phyloP scores from a whole-genome alignment of 2,113 vertebrate species.

The Tringa solitaria region DNA sequence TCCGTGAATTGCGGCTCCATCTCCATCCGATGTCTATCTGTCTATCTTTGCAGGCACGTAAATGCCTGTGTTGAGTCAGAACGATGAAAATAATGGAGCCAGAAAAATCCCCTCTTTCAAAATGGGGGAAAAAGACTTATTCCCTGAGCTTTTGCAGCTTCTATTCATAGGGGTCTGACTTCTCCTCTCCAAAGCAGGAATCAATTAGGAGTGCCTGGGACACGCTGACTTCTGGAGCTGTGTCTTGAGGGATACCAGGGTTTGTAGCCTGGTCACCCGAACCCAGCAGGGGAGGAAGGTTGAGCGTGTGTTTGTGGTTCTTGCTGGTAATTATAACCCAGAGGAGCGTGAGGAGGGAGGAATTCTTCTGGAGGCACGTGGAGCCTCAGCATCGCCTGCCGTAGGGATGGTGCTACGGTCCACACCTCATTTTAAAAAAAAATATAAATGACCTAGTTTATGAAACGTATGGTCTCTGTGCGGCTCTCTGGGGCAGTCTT shows the following conservation, averaged over 20 bases:
- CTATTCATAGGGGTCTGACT: background rate
- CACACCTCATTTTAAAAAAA: background rate
- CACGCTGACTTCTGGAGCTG: background rate
- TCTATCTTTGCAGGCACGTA: background rate
- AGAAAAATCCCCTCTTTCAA: background rate
- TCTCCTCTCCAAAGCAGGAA: background rate
- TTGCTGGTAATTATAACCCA: background rate
- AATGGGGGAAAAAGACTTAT: background rate
- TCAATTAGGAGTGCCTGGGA: background rate
- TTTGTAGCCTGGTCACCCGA: background rate
- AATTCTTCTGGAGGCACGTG: background rate
- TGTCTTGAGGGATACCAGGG: background rate
- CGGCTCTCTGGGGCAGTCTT: background rate
- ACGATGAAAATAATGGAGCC: background rate
- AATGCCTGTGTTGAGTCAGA: background rate
- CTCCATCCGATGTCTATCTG: background rate
- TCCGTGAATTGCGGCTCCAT: background rate
- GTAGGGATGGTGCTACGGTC: background rate
- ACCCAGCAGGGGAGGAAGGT: background rate
- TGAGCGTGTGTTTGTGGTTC: background rate
- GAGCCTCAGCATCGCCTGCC: background rate
- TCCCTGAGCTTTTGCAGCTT: background rate
- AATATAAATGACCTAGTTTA: background rate
- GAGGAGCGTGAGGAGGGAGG: background rate
- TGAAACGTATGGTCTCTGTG: background rate